Percentiles rank a stretch among this genome's conserved stretches.
phyloP scores from a whole-genome alignment of 2,797 vertebrate genomes.

The Cossypha niveicapilla region DNA sequence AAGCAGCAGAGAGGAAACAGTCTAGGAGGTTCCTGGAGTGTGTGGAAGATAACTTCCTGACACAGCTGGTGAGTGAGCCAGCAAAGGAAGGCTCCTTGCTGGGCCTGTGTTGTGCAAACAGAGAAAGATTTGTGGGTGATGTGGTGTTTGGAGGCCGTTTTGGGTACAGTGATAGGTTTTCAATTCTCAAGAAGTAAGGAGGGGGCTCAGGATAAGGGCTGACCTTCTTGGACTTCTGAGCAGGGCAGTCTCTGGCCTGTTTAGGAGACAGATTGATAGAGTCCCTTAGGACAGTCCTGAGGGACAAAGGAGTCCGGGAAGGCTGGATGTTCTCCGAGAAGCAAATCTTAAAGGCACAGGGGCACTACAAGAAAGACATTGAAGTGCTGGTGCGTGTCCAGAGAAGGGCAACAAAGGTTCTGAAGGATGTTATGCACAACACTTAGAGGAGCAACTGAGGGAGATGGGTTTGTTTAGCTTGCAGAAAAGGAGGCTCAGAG shows the following conservation, averaged over 20 bases:
- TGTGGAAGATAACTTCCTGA: neutral
- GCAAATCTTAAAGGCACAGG: neutral
- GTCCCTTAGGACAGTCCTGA: neutral
- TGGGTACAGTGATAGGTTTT: neutral
- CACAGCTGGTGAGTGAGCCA: neutral
- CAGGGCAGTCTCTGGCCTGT: neutral
- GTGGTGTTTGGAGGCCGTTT: neutral
- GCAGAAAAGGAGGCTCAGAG: neutral
- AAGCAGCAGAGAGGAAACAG: neutral
- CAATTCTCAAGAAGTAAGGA: neutral
- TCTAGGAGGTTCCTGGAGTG: neutral
- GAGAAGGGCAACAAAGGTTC: neutral
- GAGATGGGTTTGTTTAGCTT: neutral
- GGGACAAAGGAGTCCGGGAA: neutral
- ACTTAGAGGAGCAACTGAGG: neutral
- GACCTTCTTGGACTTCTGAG: neutral
- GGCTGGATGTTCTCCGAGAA: neutral
- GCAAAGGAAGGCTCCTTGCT: neutral
- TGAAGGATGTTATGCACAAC: neutral
- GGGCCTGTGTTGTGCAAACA: neutral
- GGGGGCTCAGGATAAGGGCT: neutral
- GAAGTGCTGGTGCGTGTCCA: accelerated
- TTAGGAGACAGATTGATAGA: neutral
- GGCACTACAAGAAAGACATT: neutral
- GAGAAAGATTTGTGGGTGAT: neutral